A percentile compares a stretch with the other conserved stretches of the same genome.
These are phyloP conservation scores for Dascyllus trimaculatus DNA, from an alignment of 2,113 vertebrate species.

Conservation along the genomic window DNA sequence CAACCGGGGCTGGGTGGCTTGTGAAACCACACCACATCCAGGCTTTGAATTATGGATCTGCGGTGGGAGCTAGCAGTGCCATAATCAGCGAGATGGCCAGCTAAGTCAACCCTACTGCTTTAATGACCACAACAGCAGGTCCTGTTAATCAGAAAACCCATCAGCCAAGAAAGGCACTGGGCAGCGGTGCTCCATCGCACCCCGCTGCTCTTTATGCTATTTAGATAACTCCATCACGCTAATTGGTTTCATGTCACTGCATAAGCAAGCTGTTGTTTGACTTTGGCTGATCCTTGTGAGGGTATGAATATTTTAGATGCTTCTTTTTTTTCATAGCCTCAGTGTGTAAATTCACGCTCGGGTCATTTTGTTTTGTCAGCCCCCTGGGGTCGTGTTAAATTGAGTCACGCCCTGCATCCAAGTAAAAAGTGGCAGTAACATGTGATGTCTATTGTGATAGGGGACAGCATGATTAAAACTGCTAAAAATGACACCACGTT, in stretches of 20 bases:
- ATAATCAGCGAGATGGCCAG: conserved; percentile 70
- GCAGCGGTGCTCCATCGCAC: conserved; percentile 40
- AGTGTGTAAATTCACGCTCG: conserved; percentile 63
- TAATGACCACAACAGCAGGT: conserved; percentile 51
- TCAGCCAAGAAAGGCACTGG: conserved; percentile 51
- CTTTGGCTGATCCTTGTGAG: conserved; percentile 64
- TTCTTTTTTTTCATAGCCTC: conserved; percentile 43
- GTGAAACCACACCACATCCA: conserved; percentile 71
- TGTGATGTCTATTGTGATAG: conserved; percentile 40
- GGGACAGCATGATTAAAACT: conserved; percentile 59
- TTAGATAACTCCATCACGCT: conserved; percentile 74
- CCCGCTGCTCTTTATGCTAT: conserved; percentile 51
- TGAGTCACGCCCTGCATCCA: conserved; percentile 11
- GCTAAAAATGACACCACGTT: conserved; percentile 47
- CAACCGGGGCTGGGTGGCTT: conserved; percentile 27
- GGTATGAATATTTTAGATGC: conserved; percentile 79
- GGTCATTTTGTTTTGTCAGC: conserved; percentile 66
- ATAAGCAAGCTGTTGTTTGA: conserved; percentile 82
- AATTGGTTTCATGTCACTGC: conserved; percentile 81
- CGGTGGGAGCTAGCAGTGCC: conserved; percentile 49
- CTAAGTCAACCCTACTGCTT: conserved; percentile 50
- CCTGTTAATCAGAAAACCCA: conserved; percentile 70
- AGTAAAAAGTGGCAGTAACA: conserved; percentile 27
- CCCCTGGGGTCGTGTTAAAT: conserved; percentile 36
- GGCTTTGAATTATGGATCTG: conserved; percentile 77